These are phyloP conservation scores for Lymantria dispar DNA, from an alignment of 2,888 invertebrate genomes.

Conservation along the genomic window DNA sequence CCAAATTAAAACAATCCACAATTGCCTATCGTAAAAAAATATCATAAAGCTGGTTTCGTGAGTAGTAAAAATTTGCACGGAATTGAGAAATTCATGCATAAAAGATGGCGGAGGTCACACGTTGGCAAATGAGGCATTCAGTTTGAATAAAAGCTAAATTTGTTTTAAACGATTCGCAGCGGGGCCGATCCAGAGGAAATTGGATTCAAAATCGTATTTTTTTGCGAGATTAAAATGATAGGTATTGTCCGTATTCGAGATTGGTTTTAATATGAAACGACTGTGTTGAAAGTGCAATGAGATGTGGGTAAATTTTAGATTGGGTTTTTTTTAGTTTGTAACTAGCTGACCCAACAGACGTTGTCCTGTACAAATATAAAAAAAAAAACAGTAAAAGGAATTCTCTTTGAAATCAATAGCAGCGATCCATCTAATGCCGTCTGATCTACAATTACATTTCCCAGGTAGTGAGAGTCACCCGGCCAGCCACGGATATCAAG, in stretches of 20 bases:
- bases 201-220: slow-evolving; percentile 25
- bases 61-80: slow-evolving; percentile 18
- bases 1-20: slow-evolving; percentile 4
- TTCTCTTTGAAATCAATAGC: too few species aligned
- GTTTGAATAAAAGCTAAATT: slow-evolving; percentile 32
- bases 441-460: too few species aligned
- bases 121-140: slow-evolving; percentile 22
- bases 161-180: slow-evolving; percentile 29
- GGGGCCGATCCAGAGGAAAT: slow-evolving; percentile 15
- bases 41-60: slow-evolving; percentile 13
- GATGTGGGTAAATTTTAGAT: background rate
- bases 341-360: too few species aligned
- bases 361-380: too few species aligned
- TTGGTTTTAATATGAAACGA: slow-evolving; percentile 3
- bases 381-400: too few species aligned
- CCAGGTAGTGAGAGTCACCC: too few species aligned
- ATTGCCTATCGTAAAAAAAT: slow-evolving; percentile 10
- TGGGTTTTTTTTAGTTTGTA: background rate
- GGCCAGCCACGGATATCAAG: too few species aligned
- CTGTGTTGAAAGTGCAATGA: background rate
- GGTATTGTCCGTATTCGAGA: slow-evolving; percentile 1
- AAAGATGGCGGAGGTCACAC: slow-evolving; percentile 30
- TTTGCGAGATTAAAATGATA: slow-evolving; percentile 18
- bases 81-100: slow-evolving; percentile 38
- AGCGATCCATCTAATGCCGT: too few species aligned